These are phyloP conservation scores for Mionectes olivaceus DNA, from an alignment of 2,797 vertebrate species.

Conservation along the genomic window DNA sequence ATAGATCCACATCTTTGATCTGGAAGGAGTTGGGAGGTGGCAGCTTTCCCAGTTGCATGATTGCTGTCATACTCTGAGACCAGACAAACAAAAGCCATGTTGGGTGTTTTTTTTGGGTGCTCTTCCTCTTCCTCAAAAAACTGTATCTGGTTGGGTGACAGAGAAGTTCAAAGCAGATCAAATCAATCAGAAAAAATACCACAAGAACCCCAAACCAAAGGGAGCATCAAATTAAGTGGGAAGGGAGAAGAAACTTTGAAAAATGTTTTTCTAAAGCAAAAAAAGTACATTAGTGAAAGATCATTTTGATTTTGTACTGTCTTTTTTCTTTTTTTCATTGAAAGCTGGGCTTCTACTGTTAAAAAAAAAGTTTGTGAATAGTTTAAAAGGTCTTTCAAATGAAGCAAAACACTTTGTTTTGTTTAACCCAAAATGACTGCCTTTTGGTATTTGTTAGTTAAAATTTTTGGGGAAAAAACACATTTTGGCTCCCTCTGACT, in stretches of 20 bases:
- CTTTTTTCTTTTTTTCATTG: background rate
- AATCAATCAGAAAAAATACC: background rate
- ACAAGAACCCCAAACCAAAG: background rate
- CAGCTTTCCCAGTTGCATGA: background rate
- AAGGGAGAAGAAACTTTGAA: background rate
- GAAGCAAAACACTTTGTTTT: background rate
- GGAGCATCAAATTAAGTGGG: background rate
- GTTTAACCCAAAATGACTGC: background rate
- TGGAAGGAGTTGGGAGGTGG: background rate
- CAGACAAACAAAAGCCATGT: background rate
- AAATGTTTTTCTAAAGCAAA: background rate
- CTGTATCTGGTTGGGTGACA: background rate
- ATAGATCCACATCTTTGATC: conserved; percentile 43
- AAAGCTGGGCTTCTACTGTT: background rate
- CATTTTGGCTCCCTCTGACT: background rate
- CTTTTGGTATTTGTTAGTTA: background rate
- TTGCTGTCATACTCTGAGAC: background rate
- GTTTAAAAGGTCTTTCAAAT: background rate
- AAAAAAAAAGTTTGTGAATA: background rate
- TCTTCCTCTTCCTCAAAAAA: background rate
- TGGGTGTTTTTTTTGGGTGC: background rate
- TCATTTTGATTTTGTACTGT: background rate
- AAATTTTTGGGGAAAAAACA: accelerated
- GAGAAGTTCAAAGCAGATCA: background rate
- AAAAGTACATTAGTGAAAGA: background rate